A percentile compares a stretch with the other conserved stretches of the same genome.
These are phyloP conservation scores for Pentalonia nigronervosa DNA, from an alignment of 1,140 invertebrate species.

Conservation along the genomic window DNA sequence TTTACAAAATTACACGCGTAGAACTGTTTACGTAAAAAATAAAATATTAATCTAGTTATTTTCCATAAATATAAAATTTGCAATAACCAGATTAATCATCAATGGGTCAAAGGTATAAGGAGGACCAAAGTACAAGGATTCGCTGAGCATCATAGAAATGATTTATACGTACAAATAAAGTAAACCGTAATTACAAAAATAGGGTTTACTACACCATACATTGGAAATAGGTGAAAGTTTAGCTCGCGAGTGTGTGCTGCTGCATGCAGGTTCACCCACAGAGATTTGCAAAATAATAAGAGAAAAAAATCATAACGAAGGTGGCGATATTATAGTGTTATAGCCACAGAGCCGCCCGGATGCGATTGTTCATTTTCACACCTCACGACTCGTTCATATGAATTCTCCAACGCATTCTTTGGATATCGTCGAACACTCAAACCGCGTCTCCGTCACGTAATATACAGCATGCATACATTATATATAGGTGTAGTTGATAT, in stretches of 20 bases:
- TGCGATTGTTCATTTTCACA: not conserved
- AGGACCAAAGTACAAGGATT: too few species aligned
- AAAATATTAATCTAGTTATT: too few species aligned
- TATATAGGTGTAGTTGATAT: not conserved
- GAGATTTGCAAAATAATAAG: conserved; percentile 14
- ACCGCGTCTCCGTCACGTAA: not conserved
- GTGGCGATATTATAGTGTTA: not conserved
- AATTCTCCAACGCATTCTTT: not conserved
- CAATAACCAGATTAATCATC: too few species aligned
- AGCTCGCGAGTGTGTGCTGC: not conserved
- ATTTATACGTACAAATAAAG: too few species aligned
- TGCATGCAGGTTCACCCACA: not conserved
- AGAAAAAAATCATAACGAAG: not conserved
- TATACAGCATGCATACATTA: not conserved
- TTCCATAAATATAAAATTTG: too few species aligned
- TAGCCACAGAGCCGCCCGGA: not conserved
- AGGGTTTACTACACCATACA: too few species aligned
- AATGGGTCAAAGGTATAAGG: too few species aligned
- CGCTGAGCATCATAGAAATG: too few species aligned
- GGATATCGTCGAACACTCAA: not conserved
- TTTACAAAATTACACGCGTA: too few species aligned
- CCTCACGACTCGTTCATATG: too few species aligned
- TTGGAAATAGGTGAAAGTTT: not conserved
- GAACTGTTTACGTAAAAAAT: too few species aligned
- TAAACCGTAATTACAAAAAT: too few species aligned